A percentile compares a stretch with the other conserved stretches of the same genome.
These are phyloP conservation scores for Drosophila seguyi DNA, from an alignment of 1,140 invertebrate species.

Conservation along the genomic window DNA sequence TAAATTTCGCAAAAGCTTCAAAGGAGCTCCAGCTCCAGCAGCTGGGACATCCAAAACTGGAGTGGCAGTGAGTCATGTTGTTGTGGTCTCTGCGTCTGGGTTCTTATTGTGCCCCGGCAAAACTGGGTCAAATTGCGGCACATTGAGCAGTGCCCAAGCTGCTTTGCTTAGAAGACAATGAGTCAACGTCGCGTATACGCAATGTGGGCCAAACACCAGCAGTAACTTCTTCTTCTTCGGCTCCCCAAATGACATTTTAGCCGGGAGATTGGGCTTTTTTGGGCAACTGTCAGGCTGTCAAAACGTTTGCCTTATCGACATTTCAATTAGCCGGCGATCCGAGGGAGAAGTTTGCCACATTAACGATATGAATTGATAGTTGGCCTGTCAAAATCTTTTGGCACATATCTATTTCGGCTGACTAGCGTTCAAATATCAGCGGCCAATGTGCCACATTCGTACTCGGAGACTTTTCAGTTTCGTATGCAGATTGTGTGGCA, in stretches of 20 bases:
- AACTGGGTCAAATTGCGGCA: slow-evolving; percentile 70
- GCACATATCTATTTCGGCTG: slow-evolving; percentile 74
- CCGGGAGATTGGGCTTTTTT: slow-evolving; percentile 15
- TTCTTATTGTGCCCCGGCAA: slow-evolving; percentile 35
- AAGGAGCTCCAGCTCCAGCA: slow-evolving; percentile 55
- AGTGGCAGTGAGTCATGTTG: slow-evolving; percentile 52
- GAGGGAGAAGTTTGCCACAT: slow-evolving; percentile 54
- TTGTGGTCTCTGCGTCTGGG: slow-evolving; percentile 18
- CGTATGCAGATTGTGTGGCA: slow-evolving; percentile 74
- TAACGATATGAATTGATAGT: slow-evolving; percentile 66
- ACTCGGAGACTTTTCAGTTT: background rate
- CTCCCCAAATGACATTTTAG: slow-evolving; percentile 43
- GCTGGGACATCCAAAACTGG: slow-evolving; percentile 71
- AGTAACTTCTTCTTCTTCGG: slow-evolving; percentile 63
- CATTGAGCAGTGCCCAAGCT: slow-evolving; percentile 31
- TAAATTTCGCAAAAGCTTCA: slow-evolving; percentile 76
- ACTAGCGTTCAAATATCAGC: slow-evolving; percentile 64
- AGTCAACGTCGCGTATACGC: slow-evolving; percentile 79
- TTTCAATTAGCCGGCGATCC: slow-evolving; percentile 71
- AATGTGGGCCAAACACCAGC: slow-evolving; percentile 60
- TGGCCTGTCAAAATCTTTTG: slow-evolving; percentile 77
- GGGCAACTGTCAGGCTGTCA: slow-evolving; percentile 61
- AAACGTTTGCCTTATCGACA: slow-evolving; percentile 76
- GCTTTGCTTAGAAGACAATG: slow-evolving; percentile 50
- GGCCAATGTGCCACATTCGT: slow-evolving; percentile 37